phyloP scores from a whole-genome alignment of 2,113 vertebrate genomes.

The Sceloporus tristichus region DNA sequence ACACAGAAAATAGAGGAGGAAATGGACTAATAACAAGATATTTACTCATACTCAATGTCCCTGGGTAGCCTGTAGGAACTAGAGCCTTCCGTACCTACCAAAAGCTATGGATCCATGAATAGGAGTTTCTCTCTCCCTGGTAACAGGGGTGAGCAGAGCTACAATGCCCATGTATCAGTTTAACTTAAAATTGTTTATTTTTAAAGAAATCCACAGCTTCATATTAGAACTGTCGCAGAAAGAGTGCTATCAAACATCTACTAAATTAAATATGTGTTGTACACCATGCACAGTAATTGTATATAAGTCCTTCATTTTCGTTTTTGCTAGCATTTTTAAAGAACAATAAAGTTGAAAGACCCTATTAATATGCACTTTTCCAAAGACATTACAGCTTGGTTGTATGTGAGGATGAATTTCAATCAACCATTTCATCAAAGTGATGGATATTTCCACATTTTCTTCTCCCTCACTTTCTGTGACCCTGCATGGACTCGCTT shows the following conservation, averaged over 20 bases:
- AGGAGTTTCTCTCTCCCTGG: too few species aligned
- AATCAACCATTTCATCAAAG: constrained; percentile 71
- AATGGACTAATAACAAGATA: too few species aligned
- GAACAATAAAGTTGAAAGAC: constrained; percentile 48
- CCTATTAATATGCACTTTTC: constrained; percentile 52
- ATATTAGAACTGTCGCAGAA: background rate
- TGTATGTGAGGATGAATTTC: constrained; percentile 65
- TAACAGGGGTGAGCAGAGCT: too few species aligned
- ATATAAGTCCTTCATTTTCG: background rate
- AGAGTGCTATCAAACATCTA: background rate
- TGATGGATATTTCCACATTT: constrained; percentile 67
- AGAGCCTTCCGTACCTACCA: too few species aligned
- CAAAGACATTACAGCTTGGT: constrained; percentile 50
- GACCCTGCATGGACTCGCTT: constrained; percentile 44
- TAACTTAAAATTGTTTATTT: too few species aligned
- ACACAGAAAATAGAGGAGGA: too few species aligned
- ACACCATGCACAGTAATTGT: background rate
- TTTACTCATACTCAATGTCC: too few species aligned
- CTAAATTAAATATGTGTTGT: constrained; percentile 11
- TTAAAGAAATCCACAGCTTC: background rate
- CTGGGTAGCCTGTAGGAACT: too few species aligned
- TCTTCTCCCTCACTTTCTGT: constrained; percentile 57
- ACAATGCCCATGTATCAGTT: too few species aligned
- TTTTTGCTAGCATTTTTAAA: constrained; percentile 27
- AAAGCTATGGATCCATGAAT: too few species aligned